Evolutionary conservation across 2,888 invertebrate genomes (phyloP), one percentile per base, ranked within the genome.

Genomic region (Phytoseiulus persimilis): DNA sequence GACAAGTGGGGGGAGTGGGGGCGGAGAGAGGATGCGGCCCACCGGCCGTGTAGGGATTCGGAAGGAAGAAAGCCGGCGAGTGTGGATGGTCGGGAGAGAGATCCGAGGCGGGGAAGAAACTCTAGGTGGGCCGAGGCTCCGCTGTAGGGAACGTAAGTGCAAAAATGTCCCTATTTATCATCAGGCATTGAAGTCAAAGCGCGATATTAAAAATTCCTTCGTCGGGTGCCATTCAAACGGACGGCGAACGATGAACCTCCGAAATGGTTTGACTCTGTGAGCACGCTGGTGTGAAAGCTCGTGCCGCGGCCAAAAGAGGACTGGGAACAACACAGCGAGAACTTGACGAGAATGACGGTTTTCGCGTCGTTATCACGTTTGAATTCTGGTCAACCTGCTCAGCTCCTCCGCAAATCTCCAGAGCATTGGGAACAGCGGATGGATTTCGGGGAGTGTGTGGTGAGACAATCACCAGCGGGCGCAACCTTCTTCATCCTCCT

Each of bases 101-200:
- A 46, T 46, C 46, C 65, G 65, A 65, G 28, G 65, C 65, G 65
- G 65, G 65, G 65, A 65, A 65, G 65, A 65, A 65, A 65, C 65
- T 65, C 65, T 65, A 65, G 65, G 65, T 65, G 65, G 65, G 65
- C 65, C 65, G 9, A 65, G 39, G 9, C 39, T 39, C 39, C 39
- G 39, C 39, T 39, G 28, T 65, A 87, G 87, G 87, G 39, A 87
- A 87, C 39, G 87, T 87, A 33, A 32, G 87, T 87, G 87, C 87
- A 87, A 87, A 87, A 87, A 87, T 87, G 87, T 87, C 39, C 87
- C 87, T 87, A 87, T 87, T 87, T 87, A 87, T 87, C 87, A 87
- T 87, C 87, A 32, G 33, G 87, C 87, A 65, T 65, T 65, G 65
- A 65, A 65, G 65, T 65, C 65, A 65, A 65, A 65, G 65, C 65